Evolutionary conservation across 2,888 invertebrate genomes (phyloP), one percentile per base, ranked within the genome.

Genomic region (Andricus quercusramuli): DNA sequence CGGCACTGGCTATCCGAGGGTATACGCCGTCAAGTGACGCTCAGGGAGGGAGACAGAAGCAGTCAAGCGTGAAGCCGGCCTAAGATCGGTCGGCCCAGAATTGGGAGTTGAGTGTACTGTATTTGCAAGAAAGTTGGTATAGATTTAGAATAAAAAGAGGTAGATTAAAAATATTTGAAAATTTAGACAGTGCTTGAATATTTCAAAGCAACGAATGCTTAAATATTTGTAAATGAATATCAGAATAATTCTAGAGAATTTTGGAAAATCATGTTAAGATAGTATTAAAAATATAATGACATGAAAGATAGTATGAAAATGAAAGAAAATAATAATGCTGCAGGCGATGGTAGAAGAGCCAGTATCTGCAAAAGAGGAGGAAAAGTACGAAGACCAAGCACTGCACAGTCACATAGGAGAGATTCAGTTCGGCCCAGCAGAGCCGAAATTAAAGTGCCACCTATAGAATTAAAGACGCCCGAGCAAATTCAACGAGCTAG

Each of bases 371-470:
- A 87, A 85, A 88, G 87, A 76, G 83, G 85, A 65, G 83, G 85
- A 65, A 90, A 88, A 47, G 74, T 87, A 20, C 85, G 89, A 25
- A 88, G 90, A 47, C 80, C 87, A 44, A 90, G 90, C 65, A 78
- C 86, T 1, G 81, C 85, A 0, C 44, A 15, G 15, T 44, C 44
- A 44, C 90, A 98, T 96, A 93, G 98, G 97, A 93, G 97, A 97
- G 96, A 98, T 97, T 98, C 94, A 95, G 96, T 95, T 32, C 87
- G 88, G 11, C 90, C 90, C 5, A 79, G 88, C 8, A 88, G 87
- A 80, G 78, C 82, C 80, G 90, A 88, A 32, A 80, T 83, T 17
- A 83, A 84, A 78, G 93, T 93, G 85, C 47, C 66, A 22, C 80
- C 80, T 47, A n/a, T 65, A 1, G 77, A 77, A 29, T 56, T 77